phyloP scores from a whole-genome alignment of 2,113 vertebrate genomes.

The Vulpes vulpes region DNA sequence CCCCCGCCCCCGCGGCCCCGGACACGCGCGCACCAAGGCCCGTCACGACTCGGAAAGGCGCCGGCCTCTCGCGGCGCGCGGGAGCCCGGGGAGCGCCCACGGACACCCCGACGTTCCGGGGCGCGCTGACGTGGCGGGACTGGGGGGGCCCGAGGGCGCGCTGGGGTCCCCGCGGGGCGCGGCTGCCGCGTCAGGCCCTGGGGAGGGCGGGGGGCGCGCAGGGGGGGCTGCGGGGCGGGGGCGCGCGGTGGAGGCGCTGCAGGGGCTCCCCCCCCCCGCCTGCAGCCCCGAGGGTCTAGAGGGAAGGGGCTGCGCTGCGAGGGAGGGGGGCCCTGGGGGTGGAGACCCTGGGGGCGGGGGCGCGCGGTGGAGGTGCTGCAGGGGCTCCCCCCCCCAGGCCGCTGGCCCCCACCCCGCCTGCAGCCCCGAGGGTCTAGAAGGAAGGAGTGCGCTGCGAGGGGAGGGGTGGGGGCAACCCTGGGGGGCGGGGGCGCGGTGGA shows the following conservation, averaged over 20 bases:
- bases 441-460: too few relatives aligned
- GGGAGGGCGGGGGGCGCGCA: constrained; percentile 34
- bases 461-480: too few relatives aligned
- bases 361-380: too few relatives aligned
- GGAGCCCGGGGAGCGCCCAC: neutral
- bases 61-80: neutral
- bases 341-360: neutral
- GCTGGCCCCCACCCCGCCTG: too few relatives aligned
- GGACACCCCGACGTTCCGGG: neutral
- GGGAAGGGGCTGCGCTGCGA: constrained; percentile 27
- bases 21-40: neutral
- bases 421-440: too few relatives aligned
- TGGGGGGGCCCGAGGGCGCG: neutral
- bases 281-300: constrained; percentile 40
- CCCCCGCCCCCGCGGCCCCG: neutral
- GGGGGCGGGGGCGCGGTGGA: neutral
- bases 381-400: too few relatives aligned
- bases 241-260: neutral
- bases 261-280: too few relatives aligned
- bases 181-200: neutral
- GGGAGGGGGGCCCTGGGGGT: constrained; percentile 29
- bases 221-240: neutral
- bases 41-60: constrained; percentile 67
- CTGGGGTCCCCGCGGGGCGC: constrained; percentile 26
- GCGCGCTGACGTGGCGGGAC: neutral